Conservation (phyloP, 2,113 vertebrate species). For the Columbina picui region DNA sequence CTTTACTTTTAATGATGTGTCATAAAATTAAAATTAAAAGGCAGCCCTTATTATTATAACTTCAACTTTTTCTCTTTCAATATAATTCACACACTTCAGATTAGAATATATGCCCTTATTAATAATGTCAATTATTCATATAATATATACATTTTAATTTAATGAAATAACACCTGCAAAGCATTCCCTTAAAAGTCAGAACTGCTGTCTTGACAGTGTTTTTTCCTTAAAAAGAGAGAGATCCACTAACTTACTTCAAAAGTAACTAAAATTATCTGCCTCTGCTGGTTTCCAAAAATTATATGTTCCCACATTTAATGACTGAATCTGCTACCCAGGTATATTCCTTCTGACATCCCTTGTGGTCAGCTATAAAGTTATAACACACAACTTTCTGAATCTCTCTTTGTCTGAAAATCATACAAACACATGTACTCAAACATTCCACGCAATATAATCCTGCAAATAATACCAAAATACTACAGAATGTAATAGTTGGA, state of each 20-base stretch:
- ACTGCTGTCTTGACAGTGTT: not conserved
- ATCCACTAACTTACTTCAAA: slow-evolving; percentile 10
- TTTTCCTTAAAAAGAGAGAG: not conserved
- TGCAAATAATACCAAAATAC: not conserved
- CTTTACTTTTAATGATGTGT: not conserved
- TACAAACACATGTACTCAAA: not conserved
- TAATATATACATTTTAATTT: not conserved
- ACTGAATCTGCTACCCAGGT: not conserved
- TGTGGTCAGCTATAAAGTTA: not conserved
- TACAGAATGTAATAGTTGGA: not conserved
- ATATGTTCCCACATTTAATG: not conserved
- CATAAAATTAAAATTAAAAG: slow-evolving; percentile 30
- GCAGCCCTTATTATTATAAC: not conserved
- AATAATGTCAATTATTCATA: slow-evolving; percentile 3
- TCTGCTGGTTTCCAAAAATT: not conserved
- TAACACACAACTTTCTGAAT: not conserved
- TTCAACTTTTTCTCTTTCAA: not conserved
- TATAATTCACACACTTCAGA: slow-evolving; percentile 13
- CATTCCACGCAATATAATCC: not conserved
- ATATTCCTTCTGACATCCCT: not conserved
- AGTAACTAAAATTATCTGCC: slow-evolving; percentile 11
- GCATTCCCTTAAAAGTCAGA: not conserved
- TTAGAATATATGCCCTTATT: slow-evolving; percentile 10
- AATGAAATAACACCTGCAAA: not conserved
- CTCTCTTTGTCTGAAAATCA: not conserved